phyloP scores from a whole-genome alignment of 2,113 vertebrate genomes.

The Thamnophis sirtalis region DNA sequence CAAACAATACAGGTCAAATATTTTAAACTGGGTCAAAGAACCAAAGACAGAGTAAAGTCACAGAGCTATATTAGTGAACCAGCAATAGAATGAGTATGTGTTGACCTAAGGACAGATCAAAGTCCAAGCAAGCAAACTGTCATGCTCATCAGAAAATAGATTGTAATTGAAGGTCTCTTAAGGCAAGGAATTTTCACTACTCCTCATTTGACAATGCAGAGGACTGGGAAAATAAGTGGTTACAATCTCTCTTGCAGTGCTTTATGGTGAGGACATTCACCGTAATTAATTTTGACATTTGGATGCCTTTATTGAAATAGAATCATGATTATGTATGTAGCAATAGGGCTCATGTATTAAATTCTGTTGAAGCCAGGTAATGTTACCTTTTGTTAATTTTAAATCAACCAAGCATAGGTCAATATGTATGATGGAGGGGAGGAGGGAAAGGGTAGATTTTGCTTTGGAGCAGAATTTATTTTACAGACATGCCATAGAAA shows the following conservation, averaged over 20 bases:
- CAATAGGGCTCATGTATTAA: neutral
- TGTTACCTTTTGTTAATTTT: conserved; percentile 11
- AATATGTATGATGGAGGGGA: neutral
- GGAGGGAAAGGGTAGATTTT: neutral
- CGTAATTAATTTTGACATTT: neutral
- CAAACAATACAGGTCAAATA: neutral
- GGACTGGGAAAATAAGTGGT: neutral
- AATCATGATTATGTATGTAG: neutral
- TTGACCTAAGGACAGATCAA: neutral
- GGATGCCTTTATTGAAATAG: neutral
- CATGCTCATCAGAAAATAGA: neutral
- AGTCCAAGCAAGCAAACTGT: neutral
- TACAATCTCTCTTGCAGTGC: neutral
- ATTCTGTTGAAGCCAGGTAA: neutral
- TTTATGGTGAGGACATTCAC: neutral
- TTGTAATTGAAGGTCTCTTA: neutral
- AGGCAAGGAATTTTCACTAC: neutral
- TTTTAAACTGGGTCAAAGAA: neutral
- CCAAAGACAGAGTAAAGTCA: neutral
- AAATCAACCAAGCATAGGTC: neutral
- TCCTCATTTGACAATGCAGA: neutral
- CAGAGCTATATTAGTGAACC: neutral
- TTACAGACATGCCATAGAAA: conserved; percentile 8
- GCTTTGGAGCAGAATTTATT: conserved; percentile 11
- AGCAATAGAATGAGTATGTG: neutral